These are phyloP conservation scores for Sebastolobus altivelis DNA, from an alignment of 2,797 vertebrate species.

Conservation along the genomic window DNA sequence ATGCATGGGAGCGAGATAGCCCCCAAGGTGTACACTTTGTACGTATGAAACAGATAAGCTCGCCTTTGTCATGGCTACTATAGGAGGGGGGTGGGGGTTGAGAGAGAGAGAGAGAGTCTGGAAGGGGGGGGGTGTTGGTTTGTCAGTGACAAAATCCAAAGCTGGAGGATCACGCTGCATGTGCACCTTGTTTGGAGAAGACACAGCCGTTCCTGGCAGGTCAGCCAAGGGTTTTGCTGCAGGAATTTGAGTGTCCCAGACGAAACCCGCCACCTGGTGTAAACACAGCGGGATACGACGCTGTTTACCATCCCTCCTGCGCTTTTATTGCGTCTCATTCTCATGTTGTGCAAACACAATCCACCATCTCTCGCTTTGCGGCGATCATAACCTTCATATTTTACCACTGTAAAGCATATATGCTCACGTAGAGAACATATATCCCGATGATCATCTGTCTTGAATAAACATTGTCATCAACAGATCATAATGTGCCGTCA, in stretches of 20 bases:
- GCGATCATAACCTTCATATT: conserved; percentile 4
- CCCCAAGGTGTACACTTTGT: conserved; percentile 50
- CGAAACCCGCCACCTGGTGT: conserved; percentile 50
- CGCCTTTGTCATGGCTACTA: conserved; percentile 52
- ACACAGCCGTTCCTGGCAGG: conserved; percentile 44
- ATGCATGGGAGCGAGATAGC: conserved; percentile 31
- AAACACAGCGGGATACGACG: conserved; percentile 46
- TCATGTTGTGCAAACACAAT: conserved; percentile 20
- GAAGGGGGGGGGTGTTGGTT: background rate
- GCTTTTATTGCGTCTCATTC: conserved; percentile 38
- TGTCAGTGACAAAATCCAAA: conserved; percentile 66
- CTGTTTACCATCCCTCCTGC: conserved; percentile 35
- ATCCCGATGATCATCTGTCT: conserved; percentile 25
- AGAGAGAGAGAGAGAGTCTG: background rate
- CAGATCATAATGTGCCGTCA: conserved; percentile 77
- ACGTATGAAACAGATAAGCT: conserved; percentile 60
- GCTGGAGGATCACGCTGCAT: conserved; percentile 26
- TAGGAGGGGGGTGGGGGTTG: background rate
- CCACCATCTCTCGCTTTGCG: background rate
- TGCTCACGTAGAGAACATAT: background rate
- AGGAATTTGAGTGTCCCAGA: conserved; percentile 60
- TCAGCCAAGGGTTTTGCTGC: conserved; percentile 73
- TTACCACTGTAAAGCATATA: conserved; percentile 8
- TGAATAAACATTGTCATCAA: conserved; percentile 57
- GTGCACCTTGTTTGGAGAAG: conserved; percentile 78